Conservation (phyloP, 2,888 invertebrate species). For the Netelia virgata region DNA sequence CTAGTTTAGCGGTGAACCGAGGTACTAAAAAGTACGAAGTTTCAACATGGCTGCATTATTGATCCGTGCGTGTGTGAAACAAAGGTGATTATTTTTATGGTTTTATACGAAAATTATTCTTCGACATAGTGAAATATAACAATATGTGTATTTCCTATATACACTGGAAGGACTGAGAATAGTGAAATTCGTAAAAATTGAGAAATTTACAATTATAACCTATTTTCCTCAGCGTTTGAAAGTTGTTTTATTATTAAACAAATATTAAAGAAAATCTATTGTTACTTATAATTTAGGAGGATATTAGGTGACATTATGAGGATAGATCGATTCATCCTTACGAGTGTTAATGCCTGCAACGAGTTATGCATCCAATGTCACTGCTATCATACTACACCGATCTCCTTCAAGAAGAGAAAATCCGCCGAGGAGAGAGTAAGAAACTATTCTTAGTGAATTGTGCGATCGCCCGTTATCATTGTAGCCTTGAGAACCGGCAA, state of each 20-base stretch:
- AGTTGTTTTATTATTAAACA: conserved; percentile 13
- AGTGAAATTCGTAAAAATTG: not conserved
- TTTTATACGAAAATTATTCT: conserved; percentile 5
- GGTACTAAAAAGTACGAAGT: conserved; percentile 28
- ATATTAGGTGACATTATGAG: conserved; percentile 61
- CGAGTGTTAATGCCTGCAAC: conserved; percentile 37
- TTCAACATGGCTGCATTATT: conserved; percentile 74
- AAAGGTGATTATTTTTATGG: conserved; percentile 70
- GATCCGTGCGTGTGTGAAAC: conserved; percentile 71
- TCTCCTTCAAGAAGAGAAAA: conserved; percentile 87
- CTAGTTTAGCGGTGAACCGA: not conserved
- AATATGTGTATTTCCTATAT: not conserved
- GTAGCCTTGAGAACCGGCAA: too few relatives aligned
- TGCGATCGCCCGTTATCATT: too few relatives aligned
- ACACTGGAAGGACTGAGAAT: conserved; percentile 1
- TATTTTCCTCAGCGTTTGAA: conserved; percentile 1
- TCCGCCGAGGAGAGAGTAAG: conserved; percentile 88
- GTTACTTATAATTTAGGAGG: conserved; percentile 61
- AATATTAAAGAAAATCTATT: conserved; percentile 23
- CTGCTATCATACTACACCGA: conserved; percentile 82
- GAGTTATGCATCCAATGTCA: conserved; percentile 65
- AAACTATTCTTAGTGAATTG: too few relatives aligned
- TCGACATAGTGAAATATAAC: not conserved
- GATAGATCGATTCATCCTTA: conserved; percentile 57
- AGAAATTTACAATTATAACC: conserved; percentile 44